These are phyloP conservation scores for Oreohelix idahoensis DNA, from an alignment of 1,140 invertebrate genomes.

Conservation along the genomic window DNA sequence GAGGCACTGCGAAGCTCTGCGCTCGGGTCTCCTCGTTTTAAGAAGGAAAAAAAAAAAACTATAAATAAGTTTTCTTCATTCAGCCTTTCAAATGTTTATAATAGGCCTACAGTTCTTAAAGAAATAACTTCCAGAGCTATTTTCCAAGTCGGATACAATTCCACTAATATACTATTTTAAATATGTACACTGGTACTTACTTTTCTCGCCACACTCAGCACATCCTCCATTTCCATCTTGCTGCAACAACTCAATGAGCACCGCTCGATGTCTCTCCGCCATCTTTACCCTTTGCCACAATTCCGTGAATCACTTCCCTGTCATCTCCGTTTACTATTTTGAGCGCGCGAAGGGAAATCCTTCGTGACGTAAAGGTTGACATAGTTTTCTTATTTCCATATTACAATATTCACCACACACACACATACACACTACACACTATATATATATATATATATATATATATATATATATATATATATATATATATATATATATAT, in stretches of 20 bases:
- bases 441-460: too few relatives aligned
- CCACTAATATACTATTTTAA: not conserved
- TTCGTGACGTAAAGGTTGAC: constrained; percentile 23
- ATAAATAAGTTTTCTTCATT: too few relatives aligned
- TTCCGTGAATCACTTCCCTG: constrained; percentile 47
- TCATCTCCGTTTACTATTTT: constrained; percentile 44
- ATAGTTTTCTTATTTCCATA: not conserved
- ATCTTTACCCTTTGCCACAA: constrained; percentile 53
- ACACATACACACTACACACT: too few relatives aligned
- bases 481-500: too few relatives aligned
- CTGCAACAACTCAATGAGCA: constrained; percentile 83
- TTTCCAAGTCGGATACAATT: not conserved
- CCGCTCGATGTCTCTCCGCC: constrained; percentile 83
- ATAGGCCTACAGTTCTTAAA: too few relatives aligned
- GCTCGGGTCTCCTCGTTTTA: too few relatives aligned
- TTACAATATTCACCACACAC: too few relatives aligned
- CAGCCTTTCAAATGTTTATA: too few relatives aligned
- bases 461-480: not conserved
- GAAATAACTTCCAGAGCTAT: too few relatives aligned
- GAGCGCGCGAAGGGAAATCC: constrained; percentile 41
- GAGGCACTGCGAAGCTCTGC: too few relatives aligned
- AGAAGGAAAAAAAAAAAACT: too few relatives aligned
- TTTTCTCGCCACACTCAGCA: constrained; percentile 84
- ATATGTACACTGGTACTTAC: not conserved
- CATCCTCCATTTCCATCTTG: constrained; percentile 85